phyloP scores from a whole-genome alignment of 1,140 invertebrate species.

The Drosophila nigrodunni region DNA sequence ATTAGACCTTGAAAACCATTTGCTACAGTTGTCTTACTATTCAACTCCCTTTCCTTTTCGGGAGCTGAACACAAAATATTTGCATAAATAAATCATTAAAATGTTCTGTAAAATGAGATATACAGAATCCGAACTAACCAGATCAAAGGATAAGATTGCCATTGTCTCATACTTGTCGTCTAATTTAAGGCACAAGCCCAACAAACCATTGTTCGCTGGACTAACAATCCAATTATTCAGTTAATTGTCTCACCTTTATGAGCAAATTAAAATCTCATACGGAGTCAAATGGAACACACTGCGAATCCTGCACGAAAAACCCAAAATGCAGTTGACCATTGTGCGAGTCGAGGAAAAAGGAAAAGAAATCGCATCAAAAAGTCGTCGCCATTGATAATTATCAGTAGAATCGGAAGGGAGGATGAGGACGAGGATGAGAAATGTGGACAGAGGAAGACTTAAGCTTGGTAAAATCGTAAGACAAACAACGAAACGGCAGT shows the following conservation, averaged over 20 bases:
- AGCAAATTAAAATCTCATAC: constrained; percentile 77
- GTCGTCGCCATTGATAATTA: constrained; percentile 79
- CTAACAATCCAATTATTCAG: constrained; percentile 80
- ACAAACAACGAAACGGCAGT: constrained; percentile 60
- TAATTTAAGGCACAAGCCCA: constrained; percentile 45
- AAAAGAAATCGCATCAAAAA: constrained; percentile 78
- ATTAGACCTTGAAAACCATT: too few species aligned
- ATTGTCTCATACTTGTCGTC: constrained; percentile 1
- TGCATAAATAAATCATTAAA: too few species aligned
- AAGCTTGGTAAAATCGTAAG: constrained; percentile 66
- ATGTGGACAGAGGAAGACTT: constrained; percentile 32
- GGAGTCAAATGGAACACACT: constrained; percentile 72
- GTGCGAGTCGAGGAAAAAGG: constrained; percentile 51
- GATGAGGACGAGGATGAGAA: constrained; percentile 13
- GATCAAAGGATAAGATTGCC: constrained; percentile 43
- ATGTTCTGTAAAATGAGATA: too few species aligned
- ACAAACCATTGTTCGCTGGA: constrained; percentile 59
- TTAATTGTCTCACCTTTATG: constrained; percentile 84
- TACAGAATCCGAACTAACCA: constrained; percentile 42
- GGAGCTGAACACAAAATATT: too few species aligned
- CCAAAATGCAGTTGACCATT: constrained; percentile 16
- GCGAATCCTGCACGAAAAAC: constrained; percentile 16
- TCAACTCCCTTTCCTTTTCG: too few species aligned
- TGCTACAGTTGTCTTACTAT: too few species aligned
- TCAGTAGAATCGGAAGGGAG: constrained; percentile 24